Percentiles rank a stretch among this genome's conserved stretches.
phyloP scores from a whole-genome alignment of 2,797 vertebrate genomes.

The Gymnothorax reevesii region DNA sequence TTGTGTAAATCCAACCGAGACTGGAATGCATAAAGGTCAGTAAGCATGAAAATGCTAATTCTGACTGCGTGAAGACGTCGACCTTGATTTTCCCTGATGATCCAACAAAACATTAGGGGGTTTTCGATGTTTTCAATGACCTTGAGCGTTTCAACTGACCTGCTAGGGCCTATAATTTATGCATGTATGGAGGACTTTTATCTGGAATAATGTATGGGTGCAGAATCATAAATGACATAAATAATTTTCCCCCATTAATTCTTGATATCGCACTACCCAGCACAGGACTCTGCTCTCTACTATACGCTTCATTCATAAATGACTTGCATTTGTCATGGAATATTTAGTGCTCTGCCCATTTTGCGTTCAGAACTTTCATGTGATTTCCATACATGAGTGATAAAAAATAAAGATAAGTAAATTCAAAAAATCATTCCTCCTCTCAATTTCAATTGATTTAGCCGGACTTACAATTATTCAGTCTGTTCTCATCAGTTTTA shows the following conservation, averaged over 20 bases:
- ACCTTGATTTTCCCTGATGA: background rate
- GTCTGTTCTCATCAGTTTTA: background rate
- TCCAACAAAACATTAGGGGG: background rate
- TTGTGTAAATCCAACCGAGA: background rate
- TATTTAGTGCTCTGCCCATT: background rate
- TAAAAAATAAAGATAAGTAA: no score
- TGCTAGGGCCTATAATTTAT: background rate
- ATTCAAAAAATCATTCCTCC: background rate
- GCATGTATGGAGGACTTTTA: background rate
- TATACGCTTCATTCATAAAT: background rate
- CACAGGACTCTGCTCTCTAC: background rate
- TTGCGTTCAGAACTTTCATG: background rate
- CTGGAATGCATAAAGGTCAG: background rate
- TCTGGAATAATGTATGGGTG: background rate
- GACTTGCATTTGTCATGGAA: background rate
- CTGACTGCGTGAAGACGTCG: no score
- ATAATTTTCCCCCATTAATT: background rate
- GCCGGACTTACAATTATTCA: background rate
- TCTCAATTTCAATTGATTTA: background rate
- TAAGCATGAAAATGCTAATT: background rate
- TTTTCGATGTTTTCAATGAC: background rate
- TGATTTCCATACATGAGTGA: background rate
- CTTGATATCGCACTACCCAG: background rate
- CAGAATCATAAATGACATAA: background rate
- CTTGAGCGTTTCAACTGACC: background rate